These are phyloP conservation scores for Hololepta plana DNA, from an alignment of 2,888 invertebrate genomes.

Conservation along the genomic window DNA sequence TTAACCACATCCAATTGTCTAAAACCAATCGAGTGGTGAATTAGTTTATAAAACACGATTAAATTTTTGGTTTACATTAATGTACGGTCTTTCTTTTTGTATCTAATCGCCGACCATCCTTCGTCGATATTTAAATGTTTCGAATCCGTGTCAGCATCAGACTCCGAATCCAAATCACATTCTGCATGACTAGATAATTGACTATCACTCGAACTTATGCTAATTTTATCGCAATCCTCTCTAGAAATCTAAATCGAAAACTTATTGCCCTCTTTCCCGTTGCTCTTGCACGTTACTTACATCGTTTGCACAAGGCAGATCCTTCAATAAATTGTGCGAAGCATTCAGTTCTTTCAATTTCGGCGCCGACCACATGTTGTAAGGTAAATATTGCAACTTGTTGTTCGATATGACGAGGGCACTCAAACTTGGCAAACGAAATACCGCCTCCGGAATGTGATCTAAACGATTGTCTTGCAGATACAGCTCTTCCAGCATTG, in stretches of 20 bases:
- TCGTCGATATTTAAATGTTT: conserved; percentile 17
- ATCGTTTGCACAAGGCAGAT: conserved; percentile 44
- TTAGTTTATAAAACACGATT: conserved; percentile 2
- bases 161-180: conserved; percentile 19
- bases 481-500: conserved; percentile 75
- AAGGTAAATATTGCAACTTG: conserved; percentile 67
- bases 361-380: conserved; percentile 71
- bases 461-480: conserved; percentile 84
- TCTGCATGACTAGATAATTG: conserved; percentile 25
- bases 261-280: too few species aligned
- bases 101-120: conserved; percentile 20
- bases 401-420: conserved; percentile 90
- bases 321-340: conserved; percentile 70
- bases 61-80: conserved; percentile 22
- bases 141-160: conserved; percentile 19
- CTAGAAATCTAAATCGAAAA: conserved; percentile 10
- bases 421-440: conserved; percentile 57
- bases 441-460: conserved; percentile 62
- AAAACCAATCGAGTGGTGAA: too few species aligned
- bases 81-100: conserved; percentile 23
- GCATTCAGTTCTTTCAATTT: conserved; percentile 75
- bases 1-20: conserved; percentile 48
- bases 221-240: conserved; percentile 24
- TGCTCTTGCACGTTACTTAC: conserved; percentile 17
- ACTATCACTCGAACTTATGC: conserved; percentile 26